A percentile compares a stretch with the other conserved stretches of the same genome.
phyloP scores from a whole-genome alignment of 2,888 invertebrate genomes.

The Ctenicera cuprea region DNA sequence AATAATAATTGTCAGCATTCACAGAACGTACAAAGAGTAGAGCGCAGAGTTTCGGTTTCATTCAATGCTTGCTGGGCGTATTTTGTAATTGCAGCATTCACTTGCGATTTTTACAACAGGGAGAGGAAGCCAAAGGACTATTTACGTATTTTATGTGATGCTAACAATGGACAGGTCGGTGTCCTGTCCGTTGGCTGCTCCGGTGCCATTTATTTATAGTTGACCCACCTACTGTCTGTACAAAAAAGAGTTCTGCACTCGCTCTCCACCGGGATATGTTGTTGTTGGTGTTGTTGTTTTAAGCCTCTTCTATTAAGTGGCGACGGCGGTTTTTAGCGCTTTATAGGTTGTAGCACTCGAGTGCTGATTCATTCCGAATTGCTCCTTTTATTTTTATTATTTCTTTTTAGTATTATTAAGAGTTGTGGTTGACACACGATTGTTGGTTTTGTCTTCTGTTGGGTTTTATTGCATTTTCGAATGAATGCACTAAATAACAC shows the following conservation, averaged over 20 bases:
- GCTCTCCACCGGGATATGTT: not conserved
- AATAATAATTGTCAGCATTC: not conserved
- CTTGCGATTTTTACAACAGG: slow-evolving; percentile 1
- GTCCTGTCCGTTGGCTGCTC: slow-evolving; percentile 41
- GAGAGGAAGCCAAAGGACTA: slow-evolving; percentile 22
- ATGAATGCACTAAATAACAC: not conserved
- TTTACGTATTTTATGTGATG: slow-evolving; percentile 31
- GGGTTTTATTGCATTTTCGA: slow-evolving; percentile 20
- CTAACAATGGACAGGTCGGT: slow-evolving; percentile 48
- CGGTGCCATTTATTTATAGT: slow-evolving; percentile 47
- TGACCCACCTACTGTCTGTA: slow-evolving; percentile 47
- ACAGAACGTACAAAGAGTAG: not conserved
- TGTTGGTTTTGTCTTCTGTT: slow-evolving; percentile 7
- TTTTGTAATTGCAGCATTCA: slow-evolving; percentile 16
- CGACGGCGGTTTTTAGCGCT: slow-evolving; percentile 7
- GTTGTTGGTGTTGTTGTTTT: not conserved
- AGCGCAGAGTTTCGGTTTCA: not conserved
- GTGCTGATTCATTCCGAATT: slow-evolving; percentile 7
- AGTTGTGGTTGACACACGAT: slow-evolving; percentile 2
- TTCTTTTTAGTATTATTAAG: not conserved
- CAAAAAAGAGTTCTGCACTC: slow-evolving; percentile 30
- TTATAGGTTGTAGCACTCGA: slow-evolving; percentile 14
- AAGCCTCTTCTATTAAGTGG: not conserved
- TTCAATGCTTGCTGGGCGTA: slow-evolving; percentile 1
- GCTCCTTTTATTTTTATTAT: not conserved